phyloP scores from a whole-genome alignment of 2,113 vertebrate genomes.

The Cyanocitta stelleri region DNA sequence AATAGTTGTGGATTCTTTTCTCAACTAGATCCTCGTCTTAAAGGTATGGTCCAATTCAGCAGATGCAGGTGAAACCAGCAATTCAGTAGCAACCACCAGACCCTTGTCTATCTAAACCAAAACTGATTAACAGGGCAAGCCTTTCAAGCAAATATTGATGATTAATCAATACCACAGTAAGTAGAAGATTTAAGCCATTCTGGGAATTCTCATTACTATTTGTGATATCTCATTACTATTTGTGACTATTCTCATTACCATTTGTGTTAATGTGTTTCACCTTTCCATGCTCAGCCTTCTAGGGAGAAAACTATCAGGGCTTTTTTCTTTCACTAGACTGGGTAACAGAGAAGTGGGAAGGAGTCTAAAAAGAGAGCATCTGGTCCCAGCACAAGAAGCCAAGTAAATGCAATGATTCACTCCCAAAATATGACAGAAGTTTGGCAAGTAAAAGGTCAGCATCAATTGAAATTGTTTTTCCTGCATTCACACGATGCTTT shows the following conservation, averaged over 20 bases:
- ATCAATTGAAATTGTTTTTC: background rate
- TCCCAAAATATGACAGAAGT: background rate
- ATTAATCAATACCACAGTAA: background rate
- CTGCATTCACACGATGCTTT: background rate
- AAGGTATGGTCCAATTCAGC: background rate
- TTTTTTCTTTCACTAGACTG: background rate
- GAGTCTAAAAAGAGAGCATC: background rate
- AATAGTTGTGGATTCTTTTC: background rate
- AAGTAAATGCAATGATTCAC: background rate
- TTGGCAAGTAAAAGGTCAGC: background rate
- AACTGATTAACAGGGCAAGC: background rate
- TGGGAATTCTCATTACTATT: background rate
- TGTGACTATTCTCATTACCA: background rate
- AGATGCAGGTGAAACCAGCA: background rate
- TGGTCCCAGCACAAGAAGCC: background rate
- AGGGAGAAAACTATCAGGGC: background rate
- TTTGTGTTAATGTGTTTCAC: background rate
- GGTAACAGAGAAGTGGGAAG: background rate
- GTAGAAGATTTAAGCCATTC: background rate
- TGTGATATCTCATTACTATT: background rate
- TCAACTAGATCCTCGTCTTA: background rate
- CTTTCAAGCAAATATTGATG: background rate
- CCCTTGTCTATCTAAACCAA: background rate
- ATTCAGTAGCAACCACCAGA: background rate
- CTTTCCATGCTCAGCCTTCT: background rate